Percentiles rank a stretch among this genome's conserved stretches.
Evolutionary conservation across 2,113 vertebrate genomes (phyloP).

Genomic region (Triplophysa tibetana): DNA sequence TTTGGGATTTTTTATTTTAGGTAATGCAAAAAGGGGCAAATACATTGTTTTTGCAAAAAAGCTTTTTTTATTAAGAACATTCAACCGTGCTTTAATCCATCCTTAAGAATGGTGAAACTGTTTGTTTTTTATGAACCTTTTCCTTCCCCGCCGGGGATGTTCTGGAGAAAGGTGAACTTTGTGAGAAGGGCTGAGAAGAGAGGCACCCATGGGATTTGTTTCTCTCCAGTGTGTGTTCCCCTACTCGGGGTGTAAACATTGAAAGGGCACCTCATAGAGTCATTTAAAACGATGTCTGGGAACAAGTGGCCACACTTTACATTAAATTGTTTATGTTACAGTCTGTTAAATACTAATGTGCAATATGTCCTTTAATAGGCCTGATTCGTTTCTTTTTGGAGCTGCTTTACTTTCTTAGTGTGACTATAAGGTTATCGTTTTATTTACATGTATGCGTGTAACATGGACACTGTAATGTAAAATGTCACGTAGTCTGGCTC

Average conservation of each 20-base stretch:
- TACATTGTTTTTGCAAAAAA: constrained; percentile 58
- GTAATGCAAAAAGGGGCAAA: constrained; percentile 64
- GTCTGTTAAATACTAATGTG: background rate
- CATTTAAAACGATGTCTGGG: constrained; percentile 42
- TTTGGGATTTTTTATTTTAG: constrained; percentile 59
- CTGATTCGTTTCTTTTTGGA: background rate
- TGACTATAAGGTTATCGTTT: background rate
- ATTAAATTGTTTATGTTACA: constrained; percentile 10
- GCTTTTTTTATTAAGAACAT: constrained; percentile 66
- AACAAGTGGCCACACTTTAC: background rate
- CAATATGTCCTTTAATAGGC: background rate
- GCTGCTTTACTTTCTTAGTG: background rate
- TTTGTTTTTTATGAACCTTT: constrained; percentile 49
- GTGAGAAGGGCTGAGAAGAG: constrained; percentile 50
- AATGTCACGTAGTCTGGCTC: constrained; percentile 40
- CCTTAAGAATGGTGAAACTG: constrained; percentile 45
- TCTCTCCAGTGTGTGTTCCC: constrained; percentile 76
- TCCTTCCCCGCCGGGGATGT: constrained; percentile 47
- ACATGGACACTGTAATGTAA: constrained; percentile 35
- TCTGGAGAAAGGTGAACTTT: constrained; percentile 47
- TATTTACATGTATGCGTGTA: background rate
- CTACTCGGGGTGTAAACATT: constrained; percentile 77
- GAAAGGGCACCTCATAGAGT: constrained; percentile 56
- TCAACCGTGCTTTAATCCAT: constrained; percentile 66
- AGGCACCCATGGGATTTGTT: constrained; percentile 55